Base-by-base conservation (phyloP, 2,113 vertebrate species). In the Coregonus clupeaformis region DNA sequence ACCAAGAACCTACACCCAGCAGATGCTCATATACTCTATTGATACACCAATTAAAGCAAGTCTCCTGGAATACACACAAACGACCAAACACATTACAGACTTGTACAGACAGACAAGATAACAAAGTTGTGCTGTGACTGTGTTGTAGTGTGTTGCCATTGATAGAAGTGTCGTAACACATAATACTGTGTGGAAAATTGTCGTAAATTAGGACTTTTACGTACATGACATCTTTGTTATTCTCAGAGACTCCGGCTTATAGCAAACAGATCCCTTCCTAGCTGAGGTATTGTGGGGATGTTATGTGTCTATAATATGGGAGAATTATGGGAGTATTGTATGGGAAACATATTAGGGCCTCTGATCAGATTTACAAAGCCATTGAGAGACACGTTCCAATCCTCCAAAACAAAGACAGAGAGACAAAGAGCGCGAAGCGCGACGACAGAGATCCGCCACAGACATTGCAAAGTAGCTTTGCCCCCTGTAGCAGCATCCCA, bases 131-230 rank as follows among this genome's bases (percentile, higher is more conserved):
- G 42, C 68, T 47, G 60, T 81, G 78, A 66, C 49, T 81, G 18
- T 65, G 29, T 36, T 68, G 30, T 18, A 42, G 36, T 42, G 36
- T 11, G 1, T 77, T 78, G 80, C 69, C 73, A 66, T 82, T 77
- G 82, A 64, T 72, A 45, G 22, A 14, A 74, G 78, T 65, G 73
- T 67, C 75, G 65, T 75, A 82, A 80, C 76, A 59, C 66, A 72
- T 77, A 69, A 36, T 82, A 85, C 82, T 76, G 66, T 62, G 77
- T 74, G 80, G 73, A 70, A 83, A 85, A 85, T 79, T 42, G 36
- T 80, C 72, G 84, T 87, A 82, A 89, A 85, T 80, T 67, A 22
- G 52, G 73, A 87, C 84, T 82, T 55, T 82, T 78, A 79, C 84
- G 87, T 2, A 18, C 18, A 36, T 82, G 74, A 81, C 68, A 29